These are phyloP conservation scores for Epizoanthus ramosus DNA, from an alignment of 92 coral and sea anemone species.

Conservation along the genomic window DNA sequence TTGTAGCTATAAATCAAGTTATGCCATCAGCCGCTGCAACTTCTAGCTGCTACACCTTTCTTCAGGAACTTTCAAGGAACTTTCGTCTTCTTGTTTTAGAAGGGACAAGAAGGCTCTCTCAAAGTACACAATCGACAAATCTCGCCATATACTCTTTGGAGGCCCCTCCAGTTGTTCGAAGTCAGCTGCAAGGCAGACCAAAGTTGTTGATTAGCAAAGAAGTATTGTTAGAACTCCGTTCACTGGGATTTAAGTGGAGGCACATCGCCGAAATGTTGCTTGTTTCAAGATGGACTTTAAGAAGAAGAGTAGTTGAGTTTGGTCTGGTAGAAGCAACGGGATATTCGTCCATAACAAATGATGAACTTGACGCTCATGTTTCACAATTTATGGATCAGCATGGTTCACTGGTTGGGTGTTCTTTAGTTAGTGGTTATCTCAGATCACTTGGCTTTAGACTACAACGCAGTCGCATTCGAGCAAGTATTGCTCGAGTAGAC, in stretches of 20 bases:
- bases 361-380: conserved; percentile 39
- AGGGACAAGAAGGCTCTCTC: background rate
- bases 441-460: conserved; percentile 41
- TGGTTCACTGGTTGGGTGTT: conserved; percentile 50
- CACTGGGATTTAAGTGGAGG: conserved; percentile 47
- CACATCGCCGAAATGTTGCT: conserved; percentile 45
- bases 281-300: conserved; percentile 51
- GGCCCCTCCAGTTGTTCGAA: conserved; percentile 29
- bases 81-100: conserved; percentile 26
- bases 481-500: conserved; percentile 53
- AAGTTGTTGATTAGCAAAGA: conserved; percentile 40
- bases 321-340: conserved; percentile 41
- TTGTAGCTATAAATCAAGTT: conserved; percentile 18
- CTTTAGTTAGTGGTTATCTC: conserved; percentile 32
- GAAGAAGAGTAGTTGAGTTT: conserved; percentile 49
- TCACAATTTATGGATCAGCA: conserved; percentile 41
- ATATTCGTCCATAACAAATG: conserved; percentile 40
- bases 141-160: conserved; percentile 50
- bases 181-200: conserved; percentile 49
- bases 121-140: background rate
- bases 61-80: conserved; percentile 27
- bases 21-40: conserved; percentile 15
- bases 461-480: conserved; percentile 36
- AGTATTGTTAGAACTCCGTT: conserved; percentile 42
- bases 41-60: conserved; percentile 18